Evolutionary conservation across 1,140 invertebrate species (phyloP).

Genomic region (Aphidius ervi): DNA sequence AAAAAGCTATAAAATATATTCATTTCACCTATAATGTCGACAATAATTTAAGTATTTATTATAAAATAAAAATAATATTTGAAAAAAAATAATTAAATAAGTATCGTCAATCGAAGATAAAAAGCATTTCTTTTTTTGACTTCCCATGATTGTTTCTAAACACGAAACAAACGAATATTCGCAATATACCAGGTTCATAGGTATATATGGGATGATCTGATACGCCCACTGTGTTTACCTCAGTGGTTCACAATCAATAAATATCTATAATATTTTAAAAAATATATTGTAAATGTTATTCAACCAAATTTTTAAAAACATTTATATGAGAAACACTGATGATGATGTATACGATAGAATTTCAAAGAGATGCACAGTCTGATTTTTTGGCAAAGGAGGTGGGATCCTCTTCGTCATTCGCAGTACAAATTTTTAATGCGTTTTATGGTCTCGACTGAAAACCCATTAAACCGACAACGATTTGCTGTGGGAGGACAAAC

Average conservation of each 20-base stretch:
- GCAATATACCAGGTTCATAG: slow-evolving; percentile 39
- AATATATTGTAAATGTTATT: too few species aligned
- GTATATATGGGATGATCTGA: slow-evolving; percentile 41
- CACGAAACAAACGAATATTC: slow-evolving; percentile 40
- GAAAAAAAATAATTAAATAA: too few species aligned
- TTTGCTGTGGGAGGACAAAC: neutral
- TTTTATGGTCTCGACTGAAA: slow-evolving; percentile 46
- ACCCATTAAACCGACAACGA: slow-evolving; percentile 36
- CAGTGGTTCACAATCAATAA: slow-evolving; percentile 40
- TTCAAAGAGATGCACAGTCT: slow-evolving; percentile 30
- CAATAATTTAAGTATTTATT: too few species aligned
- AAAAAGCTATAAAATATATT: too few species aligned
- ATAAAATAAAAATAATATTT: too few species aligned
- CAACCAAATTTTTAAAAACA: too few species aligned
- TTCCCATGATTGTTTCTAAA: slow-evolving; percentile 36
- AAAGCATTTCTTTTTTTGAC: too few species aligned
- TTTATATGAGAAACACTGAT: too few species aligned
- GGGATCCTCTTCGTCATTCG: slow-evolving; percentile 40
- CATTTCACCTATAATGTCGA: too few species aligned
- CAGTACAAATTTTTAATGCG: slow-evolving; percentile 40
- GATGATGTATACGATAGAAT: too few species aligned
- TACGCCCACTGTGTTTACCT: slow-evolving; percentile 41
- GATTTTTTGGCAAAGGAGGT: slow-evolving; percentile 43
- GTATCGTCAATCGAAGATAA: too few species aligned
- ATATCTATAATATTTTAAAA: neutral